Conservation (phyloP, 2,113 vertebrate species). For the Psophia crepitans region DNA sequence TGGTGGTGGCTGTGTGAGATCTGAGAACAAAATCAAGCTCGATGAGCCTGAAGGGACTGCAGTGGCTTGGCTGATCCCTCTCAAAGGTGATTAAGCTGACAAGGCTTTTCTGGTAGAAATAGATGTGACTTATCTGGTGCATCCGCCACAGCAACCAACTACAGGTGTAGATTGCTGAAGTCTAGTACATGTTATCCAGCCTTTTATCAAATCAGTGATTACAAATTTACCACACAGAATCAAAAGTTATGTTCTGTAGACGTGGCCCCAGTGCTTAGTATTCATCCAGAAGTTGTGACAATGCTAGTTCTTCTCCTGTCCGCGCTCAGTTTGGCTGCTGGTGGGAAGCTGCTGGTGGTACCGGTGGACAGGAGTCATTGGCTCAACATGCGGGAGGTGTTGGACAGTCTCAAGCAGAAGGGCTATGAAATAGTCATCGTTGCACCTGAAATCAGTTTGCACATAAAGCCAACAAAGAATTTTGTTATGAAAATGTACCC, state of each 20-base stretch:
- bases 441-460: conserved; percentile 68
- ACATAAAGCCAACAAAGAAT: conserved; percentile 66
- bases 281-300: accelerated
- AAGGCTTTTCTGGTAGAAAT: background rate
- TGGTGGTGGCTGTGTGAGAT: no score
- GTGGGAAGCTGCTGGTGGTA: conserved; percentile 78
- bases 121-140: accelerated
- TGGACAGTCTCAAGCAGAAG: conserved; percentile 68
- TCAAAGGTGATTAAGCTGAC: background rate
- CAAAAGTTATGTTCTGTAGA: background rate
- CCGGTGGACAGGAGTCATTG: conserved; percentile 86
- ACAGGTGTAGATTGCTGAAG: background rate
- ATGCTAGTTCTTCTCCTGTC: background rate
- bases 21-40: background rate
- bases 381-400: conserved; percentile 71
- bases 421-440: conserved; percentile 80
- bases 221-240: background rate
- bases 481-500: conserved; percentile 68
- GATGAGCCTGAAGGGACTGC: accelerated
- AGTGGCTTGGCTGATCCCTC: accelerated
- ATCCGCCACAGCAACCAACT: background rate
- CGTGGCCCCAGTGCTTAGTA: background rate
- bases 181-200: background rate
- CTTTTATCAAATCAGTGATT: background rate
- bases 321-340: background rate